Evolutionary conservation across 1,140 invertebrate genomes (phyloP).

Genomic region (Centruroides sculpturatus): DNA sequence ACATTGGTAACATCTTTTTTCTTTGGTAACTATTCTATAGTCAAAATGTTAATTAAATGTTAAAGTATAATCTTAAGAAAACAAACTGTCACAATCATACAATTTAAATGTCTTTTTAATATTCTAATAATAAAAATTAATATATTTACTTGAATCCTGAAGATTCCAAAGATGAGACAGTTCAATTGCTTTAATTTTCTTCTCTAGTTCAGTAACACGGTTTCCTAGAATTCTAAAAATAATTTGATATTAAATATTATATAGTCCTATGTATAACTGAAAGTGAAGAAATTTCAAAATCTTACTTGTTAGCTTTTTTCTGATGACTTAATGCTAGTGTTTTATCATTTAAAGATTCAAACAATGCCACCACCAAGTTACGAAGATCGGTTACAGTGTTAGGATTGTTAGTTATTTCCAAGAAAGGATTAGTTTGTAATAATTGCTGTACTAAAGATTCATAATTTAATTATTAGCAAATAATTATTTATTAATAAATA

Average conservation of each 20-base stretch:
- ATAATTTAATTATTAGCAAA: too few relatives aligned
- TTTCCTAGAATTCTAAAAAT: constrained; percentile 29
- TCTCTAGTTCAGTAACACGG: constrained; percentile 30
- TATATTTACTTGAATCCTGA: constrained; percentile 9
- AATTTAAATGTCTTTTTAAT: too few relatives aligned
- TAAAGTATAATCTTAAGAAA: too few relatives aligned
- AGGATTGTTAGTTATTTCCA: constrained; percentile 48
- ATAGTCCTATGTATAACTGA: too few relatives aligned
- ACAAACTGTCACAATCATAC: too few relatives aligned
- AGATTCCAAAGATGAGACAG: constrained; percentile 12
- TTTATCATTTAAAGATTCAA: constrained; percentile 73
- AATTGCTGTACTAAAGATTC: constrained; percentile 28
- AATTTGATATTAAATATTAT: too few relatives aligned
- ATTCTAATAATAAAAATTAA: neutral
- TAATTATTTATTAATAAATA: too few relatives aligned
- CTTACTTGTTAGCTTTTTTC: constrained; percentile 56
- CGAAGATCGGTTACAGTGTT: constrained; percentile 56
- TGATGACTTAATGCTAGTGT: constrained; percentile 63
- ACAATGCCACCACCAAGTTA: constrained; percentile 52
- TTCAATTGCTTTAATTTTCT: constrained; percentile 32
- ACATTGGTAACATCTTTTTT: too few relatives aligned
- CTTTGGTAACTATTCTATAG: too few relatives aligned
- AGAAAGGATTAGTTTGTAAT: constrained; percentile 26
- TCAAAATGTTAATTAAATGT: too few relatives aligned
- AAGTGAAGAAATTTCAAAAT: too few relatives aligned